Evolutionary conservation across 1,140 invertebrate genomes (phyloP), one percentile per base, ranked within the genome.

Genomic region (Aphelinus atriplicis): DNA sequence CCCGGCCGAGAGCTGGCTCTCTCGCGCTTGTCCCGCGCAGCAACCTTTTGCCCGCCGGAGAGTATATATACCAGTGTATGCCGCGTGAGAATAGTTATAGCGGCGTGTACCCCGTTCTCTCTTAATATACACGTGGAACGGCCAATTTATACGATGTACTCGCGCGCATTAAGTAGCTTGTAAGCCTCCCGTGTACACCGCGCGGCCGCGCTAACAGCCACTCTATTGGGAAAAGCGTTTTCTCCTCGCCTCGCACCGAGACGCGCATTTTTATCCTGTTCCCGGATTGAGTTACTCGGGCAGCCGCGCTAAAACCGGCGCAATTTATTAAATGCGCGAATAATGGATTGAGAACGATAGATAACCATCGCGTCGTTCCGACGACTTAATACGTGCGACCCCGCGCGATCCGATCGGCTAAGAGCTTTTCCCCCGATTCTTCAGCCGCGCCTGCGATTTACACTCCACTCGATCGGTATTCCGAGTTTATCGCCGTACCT

Each of bases 51-150:
- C 72, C 72, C 57, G 9, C 42, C 26, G 26, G 26, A 26, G 26
- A 26, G 58, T n/a, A 10, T 43, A 65, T 65, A 53, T 51, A 7
- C 4, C 5, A 6, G 63, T 3, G 47, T 43, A 2, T 26, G 43
- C 55, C n/a, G 53, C 73, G 73, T 75, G 73, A 75, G 73, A 75
- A 75, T 70, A 75, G 73, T 70, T 75, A 64, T 67, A 62, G 45
- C 58, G 2, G 3, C n/a, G 60, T 71, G 48, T 65, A 26, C 47
- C 5, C 57, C 47, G 26, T 55, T 63, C 48, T 64, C 71, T 60
- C 71, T 65, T 58, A 72, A 72, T 72, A 72, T 57, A 65, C 71
- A 48, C 55, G 71, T 10, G 56, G 60, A 73, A 64, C 51, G 50
- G 56, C 48, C 71, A 66, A 73, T 73, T 73, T 66, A 66, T 60